Conservation (phyloP, 2,797 vertebrate genomes). For the Bradypus variegatus region DNA sequence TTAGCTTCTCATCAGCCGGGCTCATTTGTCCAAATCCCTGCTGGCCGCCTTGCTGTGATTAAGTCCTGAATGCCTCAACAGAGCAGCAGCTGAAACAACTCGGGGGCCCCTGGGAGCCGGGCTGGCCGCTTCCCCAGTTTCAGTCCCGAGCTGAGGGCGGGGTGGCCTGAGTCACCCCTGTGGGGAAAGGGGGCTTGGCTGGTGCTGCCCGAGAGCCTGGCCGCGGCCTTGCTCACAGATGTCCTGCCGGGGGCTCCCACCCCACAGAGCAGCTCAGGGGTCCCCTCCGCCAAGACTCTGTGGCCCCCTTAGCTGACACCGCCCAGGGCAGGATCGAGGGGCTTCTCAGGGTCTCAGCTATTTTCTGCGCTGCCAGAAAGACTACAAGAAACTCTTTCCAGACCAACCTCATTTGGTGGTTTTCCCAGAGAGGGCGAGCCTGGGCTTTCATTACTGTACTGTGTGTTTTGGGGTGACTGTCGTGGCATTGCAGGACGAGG, state of each 20-base stretch:
- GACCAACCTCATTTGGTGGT: not conserved
- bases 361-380: not conserved
- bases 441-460: not conserved
- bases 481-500: not conserved
- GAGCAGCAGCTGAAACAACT: not conserved
- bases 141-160: not conserved
- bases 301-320: not conserved
- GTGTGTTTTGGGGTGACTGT: not conserved
- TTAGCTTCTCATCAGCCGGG: not conserved
- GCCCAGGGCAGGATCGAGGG: not conserved
- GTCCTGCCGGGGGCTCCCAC: not conserved
- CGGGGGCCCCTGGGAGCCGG: not conserved
- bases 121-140: not conserved
- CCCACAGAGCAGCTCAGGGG: no score
- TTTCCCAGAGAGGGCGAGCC: not conserved
- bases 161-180: not conserved
- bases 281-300: not conserved
- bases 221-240: not conserved
- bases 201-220: not conserved
- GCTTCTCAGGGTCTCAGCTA: not conserved
- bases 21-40: conserved; percentile 25
- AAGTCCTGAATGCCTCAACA: conserved; percentile 27
- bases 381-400: not conserved
- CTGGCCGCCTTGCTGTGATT: conserved; percentile 18
- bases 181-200: not conserved